Evolutionary conservation across 2,113 vertebrate species (phyloP).

Genomic region (Coptodon rendalli): DNA sequence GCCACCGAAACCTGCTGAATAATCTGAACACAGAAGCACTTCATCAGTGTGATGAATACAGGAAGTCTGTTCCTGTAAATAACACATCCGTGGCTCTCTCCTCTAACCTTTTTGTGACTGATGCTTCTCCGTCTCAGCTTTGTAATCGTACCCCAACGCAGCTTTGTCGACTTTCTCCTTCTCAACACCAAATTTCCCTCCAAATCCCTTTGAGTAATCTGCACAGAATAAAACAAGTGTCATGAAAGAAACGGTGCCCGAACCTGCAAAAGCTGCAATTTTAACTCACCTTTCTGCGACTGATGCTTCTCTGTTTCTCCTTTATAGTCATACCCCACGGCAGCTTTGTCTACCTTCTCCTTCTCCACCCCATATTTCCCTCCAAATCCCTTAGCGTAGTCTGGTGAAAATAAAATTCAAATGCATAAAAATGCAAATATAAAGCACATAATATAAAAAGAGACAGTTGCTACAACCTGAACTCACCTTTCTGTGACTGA

Average conservation of each 20-base stretch:
- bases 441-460: background rate
- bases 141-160: slow-evolving; percentile 86
- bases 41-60: background rate
- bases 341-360: slow-evolving; percentile 82
- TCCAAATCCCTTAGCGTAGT: slow-evolving; percentile 86
- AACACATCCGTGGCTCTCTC: background rate
- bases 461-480: background rate
- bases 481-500: slow-evolving; percentile 71
- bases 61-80: background rate
- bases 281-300: slow-evolving; percentile 79
- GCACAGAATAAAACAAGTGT: background rate
- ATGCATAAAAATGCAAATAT: background rate
- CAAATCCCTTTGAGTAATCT: slow-evolving; percentile 92
- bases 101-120: slow-evolving; percentile 83
- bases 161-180: slow-evolving; percentile 83
- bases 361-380: slow-evolving; percentile 84
- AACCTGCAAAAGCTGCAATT: background rate
- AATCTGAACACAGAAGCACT: slow-evolving; percentile 70
- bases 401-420: slow-evolving; percentile 37
- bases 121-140: slow-evolving; percentile 81
- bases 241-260: background rate
- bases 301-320: slow-evolving; percentile 83
- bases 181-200: slow-evolving; percentile 85
- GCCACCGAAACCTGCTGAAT: slow-evolving; percentile 90
- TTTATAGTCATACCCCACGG: slow-evolving; percentile 85